These are phyloP conservation scores for Rhincodon typus DNA, from an alignment of 2,797 vertebrate species.

Conservation along the genomic window DNA sequence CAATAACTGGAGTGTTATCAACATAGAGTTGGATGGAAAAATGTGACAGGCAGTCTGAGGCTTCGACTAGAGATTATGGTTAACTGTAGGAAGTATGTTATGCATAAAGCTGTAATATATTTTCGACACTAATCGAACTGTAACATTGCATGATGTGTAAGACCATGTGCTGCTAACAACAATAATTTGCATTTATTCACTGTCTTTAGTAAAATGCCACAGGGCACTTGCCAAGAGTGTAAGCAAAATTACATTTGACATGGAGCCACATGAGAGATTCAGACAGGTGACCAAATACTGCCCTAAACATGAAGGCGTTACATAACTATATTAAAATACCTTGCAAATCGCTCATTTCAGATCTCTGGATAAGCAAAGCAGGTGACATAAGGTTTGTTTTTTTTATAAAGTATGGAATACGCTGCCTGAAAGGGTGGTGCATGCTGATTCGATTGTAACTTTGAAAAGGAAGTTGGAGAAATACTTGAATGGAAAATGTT, in stretches of 20 bases:
- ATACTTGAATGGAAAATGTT: neutral
- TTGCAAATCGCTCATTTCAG: neutral
- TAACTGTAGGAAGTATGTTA: neutral
- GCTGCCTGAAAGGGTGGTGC: neutral
- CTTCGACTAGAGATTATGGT: neutral
- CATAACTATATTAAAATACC: neutral
- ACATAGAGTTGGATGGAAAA: neutral
- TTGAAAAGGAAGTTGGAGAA: neutral
- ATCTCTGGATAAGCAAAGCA: neutral
- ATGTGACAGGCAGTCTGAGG: neutral
- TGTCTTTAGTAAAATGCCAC: neutral
- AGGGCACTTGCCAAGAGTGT: neutral
- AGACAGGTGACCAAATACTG: constrained; percentile 10
- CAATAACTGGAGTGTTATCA: neutral
- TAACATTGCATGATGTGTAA: neutral
- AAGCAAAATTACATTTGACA: neutral
- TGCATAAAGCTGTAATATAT: neutral
- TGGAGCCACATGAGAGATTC: neutral
- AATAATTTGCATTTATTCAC: neutral
- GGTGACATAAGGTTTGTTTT: neutral
- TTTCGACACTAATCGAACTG: neutral
- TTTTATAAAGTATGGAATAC: neutral
- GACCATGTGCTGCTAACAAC: neutral
- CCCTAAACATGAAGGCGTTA: constrained; percentile 34
- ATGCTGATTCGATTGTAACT: neutral